These are phyloP conservation scores for Drosophila longiperda DNA, from an alignment of 2,888 invertebrate species.

Conservation along the genomic window DNA sequence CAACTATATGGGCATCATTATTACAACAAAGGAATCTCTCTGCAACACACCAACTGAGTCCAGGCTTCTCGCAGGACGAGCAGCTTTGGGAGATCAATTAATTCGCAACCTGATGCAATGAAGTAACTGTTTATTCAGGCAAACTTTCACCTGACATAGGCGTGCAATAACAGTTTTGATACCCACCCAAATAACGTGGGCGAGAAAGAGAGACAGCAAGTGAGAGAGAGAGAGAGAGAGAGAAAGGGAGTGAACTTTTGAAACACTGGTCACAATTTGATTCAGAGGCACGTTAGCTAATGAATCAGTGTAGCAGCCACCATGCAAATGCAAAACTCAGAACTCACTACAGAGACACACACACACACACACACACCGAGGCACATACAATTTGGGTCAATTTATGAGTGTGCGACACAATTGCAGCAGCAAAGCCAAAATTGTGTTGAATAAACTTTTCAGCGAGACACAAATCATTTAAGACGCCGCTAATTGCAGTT, in stretches of 20 bases:
- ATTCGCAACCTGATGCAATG: background rate
- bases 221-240: background rate
- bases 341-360: slow-evolving; percentile 23
- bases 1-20: background rate
- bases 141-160: background rate
- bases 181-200: background rate
- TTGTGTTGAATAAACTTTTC: background rate
- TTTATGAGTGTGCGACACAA: slow-evolving; percentile 23
- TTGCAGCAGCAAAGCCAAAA: slow-evolving; percentile 1
- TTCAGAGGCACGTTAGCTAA: slow-evolving; percentile 31
- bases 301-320: slow-evolving; percentile 13
- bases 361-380: background rate
- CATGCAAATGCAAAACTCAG: slow-evolving; percentile 26
- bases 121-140: background rate
- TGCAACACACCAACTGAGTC: background rate
- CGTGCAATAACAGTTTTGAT: background rate
- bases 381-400: slow-evolving; percentile 21
- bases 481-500: slow-evolving; percentile 58
- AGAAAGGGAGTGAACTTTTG: background rate
- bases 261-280: slow-evolving; percentile 17
- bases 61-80: background rate
- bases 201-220: background rate
- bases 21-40: background rate
- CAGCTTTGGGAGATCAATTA: background rate
- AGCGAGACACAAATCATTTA: slow-evolving; percentile 11